Base-by-base conservation (phyloP, 2,797 vertebrate species). In the Vespertilio murinus region DNA sequence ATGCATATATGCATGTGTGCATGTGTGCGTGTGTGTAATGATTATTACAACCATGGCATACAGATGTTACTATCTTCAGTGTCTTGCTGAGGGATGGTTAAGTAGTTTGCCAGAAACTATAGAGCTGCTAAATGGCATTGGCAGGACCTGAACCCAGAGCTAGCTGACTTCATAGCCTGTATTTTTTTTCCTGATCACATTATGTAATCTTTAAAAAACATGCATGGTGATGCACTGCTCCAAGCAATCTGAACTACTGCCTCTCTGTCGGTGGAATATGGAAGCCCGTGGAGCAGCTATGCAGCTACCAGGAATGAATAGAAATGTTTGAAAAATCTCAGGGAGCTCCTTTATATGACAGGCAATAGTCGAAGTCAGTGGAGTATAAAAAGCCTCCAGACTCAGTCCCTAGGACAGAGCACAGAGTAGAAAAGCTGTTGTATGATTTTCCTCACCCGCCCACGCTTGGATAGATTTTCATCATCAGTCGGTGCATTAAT, bases 401-500 rank as follows among this genome's bases (percentile, higher is more conserved):
- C 13, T 79, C 30, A 17, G 64, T 61, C 70, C 17, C 11, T n/a
- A 56, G 65, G 40, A 47, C 35, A 81, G 35, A 80, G 33, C 49
- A 79, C 30, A 82, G 38, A 80, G 59, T 22, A 52, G 30, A 64
- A 88, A 73, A 56, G 56, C 38, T 40, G n/a, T 80, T n/a, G 71
- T 71, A 45, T 28, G 33, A 18, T 91, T 91, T 92, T 90, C 49
- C 80, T 91, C 54, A 35, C 16, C 30, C 75, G 35, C 16, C 33
- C 75, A 45, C 10, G 38, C 87, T 64, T 82, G 67, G 70, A 42
- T 61, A 59, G 80, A 64, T 79, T 79, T 88, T 30, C 70, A 74
- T 89, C 79, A 85, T 91, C 87, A 82, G 9, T 77, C 1, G 14
- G 71, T 81, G 93, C 52, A 93, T 85, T 94, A 85, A 93, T 95